Evolutionary conservation across 1,140 invertebrate genomes (phyloP).

Genomic region (Saccostrea glomerata): DNA sequence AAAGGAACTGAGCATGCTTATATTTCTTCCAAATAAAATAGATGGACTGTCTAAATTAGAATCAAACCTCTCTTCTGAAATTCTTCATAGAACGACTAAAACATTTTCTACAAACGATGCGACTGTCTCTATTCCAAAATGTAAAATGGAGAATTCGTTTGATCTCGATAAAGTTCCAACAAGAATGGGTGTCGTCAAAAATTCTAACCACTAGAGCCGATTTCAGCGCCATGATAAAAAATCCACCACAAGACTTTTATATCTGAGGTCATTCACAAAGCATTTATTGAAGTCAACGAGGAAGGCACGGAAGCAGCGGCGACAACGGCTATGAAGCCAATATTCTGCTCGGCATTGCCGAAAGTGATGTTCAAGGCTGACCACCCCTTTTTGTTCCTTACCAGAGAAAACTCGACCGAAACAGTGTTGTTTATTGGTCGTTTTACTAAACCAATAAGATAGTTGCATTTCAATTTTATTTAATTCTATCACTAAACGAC

Average conservation of each 20-base stretch:
- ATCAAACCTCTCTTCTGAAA: conserved; percentile 78
- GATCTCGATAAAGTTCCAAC: conserved; percentile 79
- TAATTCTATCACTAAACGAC: too few species aligned
- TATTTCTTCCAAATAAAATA: conserved; percentile 84
- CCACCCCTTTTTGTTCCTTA: conserved; percentile 89
- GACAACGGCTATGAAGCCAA: conserved; percentile 62
- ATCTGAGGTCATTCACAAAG: conserved; percentile 72
- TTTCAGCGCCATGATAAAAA: conserved; percentile 80
- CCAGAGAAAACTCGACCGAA: conserved; percentile 81
- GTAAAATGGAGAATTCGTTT: conserved; percentile 83
- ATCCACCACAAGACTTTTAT: conserved; percentile 44
- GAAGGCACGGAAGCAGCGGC: conserved; percentile 78
- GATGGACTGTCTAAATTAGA: conserved; percentile 80
- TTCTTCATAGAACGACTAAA: conserved; percentile 73
- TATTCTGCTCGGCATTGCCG: too few species aligned
- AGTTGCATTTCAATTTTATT: too few species aligned
- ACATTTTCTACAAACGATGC: conserved; percentile 46
- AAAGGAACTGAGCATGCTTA: conserved; percentile 83
- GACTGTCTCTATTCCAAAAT: conserved; percentile 82
- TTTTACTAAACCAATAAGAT: conserved; percentile 42
- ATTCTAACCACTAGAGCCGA: conserved; percentile 83
- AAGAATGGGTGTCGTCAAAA: conserved; percentile 81
- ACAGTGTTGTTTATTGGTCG: conserved; percentile 74
- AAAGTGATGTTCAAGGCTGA: conserved; percentile 70
- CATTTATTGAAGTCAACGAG: conserved; percentile 78